phyloP scores from a whole-genome alignment of 2,113 vertebrate genomes.

The Brachirus orientalis region DNA sequence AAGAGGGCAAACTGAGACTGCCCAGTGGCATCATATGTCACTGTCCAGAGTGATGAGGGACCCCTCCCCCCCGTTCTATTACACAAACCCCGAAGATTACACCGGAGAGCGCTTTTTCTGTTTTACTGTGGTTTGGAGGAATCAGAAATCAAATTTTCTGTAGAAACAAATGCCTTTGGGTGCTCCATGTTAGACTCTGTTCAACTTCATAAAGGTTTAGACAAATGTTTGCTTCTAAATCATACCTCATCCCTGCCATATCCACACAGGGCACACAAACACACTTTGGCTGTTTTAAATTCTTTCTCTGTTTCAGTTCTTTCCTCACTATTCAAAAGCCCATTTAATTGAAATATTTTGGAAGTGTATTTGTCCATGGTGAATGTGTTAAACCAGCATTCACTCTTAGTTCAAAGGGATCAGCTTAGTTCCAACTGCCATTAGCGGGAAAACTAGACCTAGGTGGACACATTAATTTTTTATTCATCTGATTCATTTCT shows the following conservation, averaged over 20 bases:
- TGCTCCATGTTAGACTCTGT: constrained; percentile 7
- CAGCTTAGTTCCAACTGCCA: too few relatives aligned
- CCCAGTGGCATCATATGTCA: constrained; percentile 73
- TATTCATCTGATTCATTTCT: too few relatives aligned
- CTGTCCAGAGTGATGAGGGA: constrained; percentile 77
- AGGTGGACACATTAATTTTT: too few relatives aligned
- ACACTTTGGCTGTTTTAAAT: constrained; percentile 3
- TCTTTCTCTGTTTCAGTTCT: constrained; percentile 2
- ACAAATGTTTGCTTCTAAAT: constrained; percentile 33
- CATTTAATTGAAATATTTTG: too few relatives aligned
- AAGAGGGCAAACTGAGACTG: constrained; percentile 62
- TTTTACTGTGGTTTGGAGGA: constrained; percentile 4
- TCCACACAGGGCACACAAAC: constrained; percentile 4
- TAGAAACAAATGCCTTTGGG: background rate
- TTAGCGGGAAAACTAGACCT: too few relatives aligned
- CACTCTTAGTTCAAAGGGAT: too few relatives aligned
- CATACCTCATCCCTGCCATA: background rate
- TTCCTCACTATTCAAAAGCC: too few relatives aligned
- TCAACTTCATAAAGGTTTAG: constrained; percentile 21
- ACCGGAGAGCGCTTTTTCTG: constrained; percentile 11
- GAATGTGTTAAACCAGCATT: too few relatives aligned
- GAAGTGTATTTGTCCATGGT: too few relatives aligned
- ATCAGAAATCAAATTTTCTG: constrained; percentile 23
- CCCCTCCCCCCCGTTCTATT: constrained; percentile 33
- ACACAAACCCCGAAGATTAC: constrained; percentile 19